phyloP scores from a whole-genome alignment of 2,888 invertebrate species.

The Thecocarcelia acutangulata region DNA sequence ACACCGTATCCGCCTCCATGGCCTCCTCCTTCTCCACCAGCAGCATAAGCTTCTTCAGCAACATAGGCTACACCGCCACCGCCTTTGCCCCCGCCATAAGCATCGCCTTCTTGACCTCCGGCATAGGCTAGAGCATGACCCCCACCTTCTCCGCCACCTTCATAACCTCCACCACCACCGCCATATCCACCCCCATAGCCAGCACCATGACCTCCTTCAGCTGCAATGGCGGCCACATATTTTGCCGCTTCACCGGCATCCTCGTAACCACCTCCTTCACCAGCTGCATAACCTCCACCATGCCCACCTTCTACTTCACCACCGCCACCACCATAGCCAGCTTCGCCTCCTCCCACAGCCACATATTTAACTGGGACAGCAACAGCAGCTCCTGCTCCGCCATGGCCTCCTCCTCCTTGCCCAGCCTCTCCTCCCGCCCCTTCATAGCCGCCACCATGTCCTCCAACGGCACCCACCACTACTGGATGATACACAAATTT shows the following conservation, averaged over 20 bases:
- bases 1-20: not conserved
- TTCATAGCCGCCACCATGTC: conserved; percentile 29
- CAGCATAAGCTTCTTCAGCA: conserved; percentile 11
- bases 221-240: conserved; percentile 15
- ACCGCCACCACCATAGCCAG: conserved; percentile 5
- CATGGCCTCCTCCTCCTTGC: conserved; percentile 3
- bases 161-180: conserved; percentile 9
- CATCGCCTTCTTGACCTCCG: conserved; percentile 2
- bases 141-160: not conserved
- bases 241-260: conserved; percentile 10
- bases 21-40: conserved; percentile 4
- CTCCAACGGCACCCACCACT: conserved; percentile 32
- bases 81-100: not conserved
- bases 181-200: not conserved
- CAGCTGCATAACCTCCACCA: conserved; percentile 13
- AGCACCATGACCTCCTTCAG: not conserved
- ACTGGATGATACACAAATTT: conserved; percentile 75
- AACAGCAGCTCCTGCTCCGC: conserved; percentile 3
- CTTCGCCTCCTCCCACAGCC: conserved; percentile 17
- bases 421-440: conserved; percentile 19
- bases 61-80: not conserved
- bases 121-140: conserved; percentile 16
- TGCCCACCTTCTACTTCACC: not conserved
- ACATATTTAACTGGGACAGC: conserved; percentile 31
- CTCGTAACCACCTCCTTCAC: conserved; percentile 5